A percentile compares a stretch with the other conserved stretches of the same genome.
phyloP scores from a whole-genome alignment of 2,888 invertebrate genomes.

The Scaptomyza caliginosa region DNA sequence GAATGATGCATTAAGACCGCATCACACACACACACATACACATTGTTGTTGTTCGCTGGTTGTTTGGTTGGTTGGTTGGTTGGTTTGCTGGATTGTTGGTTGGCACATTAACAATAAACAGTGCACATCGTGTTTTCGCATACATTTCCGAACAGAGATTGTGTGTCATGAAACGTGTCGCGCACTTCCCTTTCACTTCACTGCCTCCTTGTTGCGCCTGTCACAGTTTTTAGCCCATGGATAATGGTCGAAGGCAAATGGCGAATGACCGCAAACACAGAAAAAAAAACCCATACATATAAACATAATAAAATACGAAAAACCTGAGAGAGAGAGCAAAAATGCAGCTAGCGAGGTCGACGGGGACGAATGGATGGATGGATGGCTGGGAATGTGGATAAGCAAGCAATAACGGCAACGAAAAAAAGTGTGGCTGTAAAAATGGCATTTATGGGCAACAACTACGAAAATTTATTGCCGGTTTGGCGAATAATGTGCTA shows the following conservation, averaged over 20 bases:
- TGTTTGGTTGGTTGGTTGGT: not conserved
- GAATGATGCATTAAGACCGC: conserved; percentile 32
- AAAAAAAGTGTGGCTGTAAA: conserved; percentile 50
- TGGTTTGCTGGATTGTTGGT: conserved; percentile 6
- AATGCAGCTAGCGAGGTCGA: conserved; percentile 23
- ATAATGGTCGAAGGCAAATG: conserved; percentile 45
- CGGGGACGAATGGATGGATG: conserved; percentile 6
- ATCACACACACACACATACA: conserved; percentile 61
- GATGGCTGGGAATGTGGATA: conserved; percentile 27
- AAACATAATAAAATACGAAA: conserved; percentile 27
- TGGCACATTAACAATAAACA: conserved; percentile 57
- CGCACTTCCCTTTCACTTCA: not conserved
- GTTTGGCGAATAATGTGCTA: conserved; percentile 67
- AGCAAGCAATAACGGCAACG: conserved; percentile 8
- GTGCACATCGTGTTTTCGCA: conserved; percentile 56
- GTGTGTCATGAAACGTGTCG: conserved; percentile 17
- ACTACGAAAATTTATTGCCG: conserved; percentile 68
- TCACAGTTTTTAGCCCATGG: conserved; percentile 23
- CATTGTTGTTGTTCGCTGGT: conserved; percentile 34
- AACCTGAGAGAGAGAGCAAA: conserved; percentile 14
- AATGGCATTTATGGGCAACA: conserved; percentile 64
- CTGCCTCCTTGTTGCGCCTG: not conserved
- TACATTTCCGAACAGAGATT: conserved; percentile 40
- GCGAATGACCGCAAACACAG: conserved; percentile 58
- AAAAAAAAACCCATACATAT: conserved; percentile 43